A percentile compares a stretch with the other conserved stretches of the same genome.
Conservation (phyloP, 2,888 invertebrate species). For the Xestia xanthographa region DNA sequence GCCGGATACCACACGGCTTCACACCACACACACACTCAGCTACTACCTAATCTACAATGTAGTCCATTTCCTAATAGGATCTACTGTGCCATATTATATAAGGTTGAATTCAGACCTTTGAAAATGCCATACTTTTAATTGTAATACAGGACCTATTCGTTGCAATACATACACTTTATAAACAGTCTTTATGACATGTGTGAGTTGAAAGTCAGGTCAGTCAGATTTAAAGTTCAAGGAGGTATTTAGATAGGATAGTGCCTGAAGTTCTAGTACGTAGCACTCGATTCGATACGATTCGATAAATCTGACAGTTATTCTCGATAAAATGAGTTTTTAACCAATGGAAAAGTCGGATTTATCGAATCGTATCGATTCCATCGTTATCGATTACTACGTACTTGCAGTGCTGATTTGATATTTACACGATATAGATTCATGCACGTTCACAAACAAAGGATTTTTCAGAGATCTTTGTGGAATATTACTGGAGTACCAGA, state of each 20-base stretch:
- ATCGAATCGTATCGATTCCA: too few relatives aligned
- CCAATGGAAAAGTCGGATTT: too few relatives aligned
- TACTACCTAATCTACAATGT: neutral
- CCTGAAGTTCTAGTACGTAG: too few relatives aligned
- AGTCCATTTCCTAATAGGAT: neutral
- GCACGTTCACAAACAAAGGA: neutral
- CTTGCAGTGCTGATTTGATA: constrained; percentile 31
- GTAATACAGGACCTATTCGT: neutral
- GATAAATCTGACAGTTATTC: too few relatives aligned
- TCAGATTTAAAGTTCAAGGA: constrained; percentile 56
- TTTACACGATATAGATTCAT: constrained; percentile 14
- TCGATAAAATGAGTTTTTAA: too few relatives aligned
- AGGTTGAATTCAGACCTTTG: neutral
- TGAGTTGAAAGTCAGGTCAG: constrained; percentile 39
- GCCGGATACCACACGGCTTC: too few relatives aligned
- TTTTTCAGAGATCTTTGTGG: neutral
- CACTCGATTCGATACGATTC: too few relatives aligned
- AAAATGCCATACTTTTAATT: neutral
- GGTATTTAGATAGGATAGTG: constrained; percentile 31
- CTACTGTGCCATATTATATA: neutral
- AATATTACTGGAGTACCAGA: neutral
- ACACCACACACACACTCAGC: neutral
- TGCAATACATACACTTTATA: neutral
- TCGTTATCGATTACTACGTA: too few relatives aligned
- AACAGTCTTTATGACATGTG: constrained; percentile 5